Evolutionary conservation across 2,888 invertebrate genomes (phyloP), one percentile per base, ranked within the genome.

Genomic region (Ectemnius cavifrons): DNA sequence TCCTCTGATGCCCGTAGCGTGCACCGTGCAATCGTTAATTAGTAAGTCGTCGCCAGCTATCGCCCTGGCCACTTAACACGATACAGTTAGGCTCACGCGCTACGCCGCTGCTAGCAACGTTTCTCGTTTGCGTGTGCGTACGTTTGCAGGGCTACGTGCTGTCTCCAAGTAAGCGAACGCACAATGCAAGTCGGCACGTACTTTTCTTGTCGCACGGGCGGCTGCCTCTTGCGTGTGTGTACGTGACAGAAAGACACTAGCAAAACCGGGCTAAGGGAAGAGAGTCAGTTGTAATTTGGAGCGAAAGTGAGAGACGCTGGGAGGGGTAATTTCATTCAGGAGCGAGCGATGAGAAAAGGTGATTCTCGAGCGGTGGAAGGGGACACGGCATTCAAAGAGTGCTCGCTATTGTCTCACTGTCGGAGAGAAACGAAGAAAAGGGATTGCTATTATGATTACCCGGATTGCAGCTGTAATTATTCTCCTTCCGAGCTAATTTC

Each of bases 41-140:
- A 85, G 79, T 83, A 80, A 87, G 87, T 87, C 82, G 85, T 73
- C 68, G 77, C 61, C 71, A 73, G 81, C 80, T 80, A 83, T 84
- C 82, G 79, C 73, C 64, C 65, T 37, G 37, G 72, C 73, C 74
- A 67, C 77, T 77, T 66, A 16, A 27, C 47, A 37, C 60, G 65
- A 56, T 37, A 56, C 37, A 37, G 37, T 37, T 37, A 37, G 37
- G 8, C 52, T 52, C 52, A 16, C 52, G 16, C 52, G 13, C 16
- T 16, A 52, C 52, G 16, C 52, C 4, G 52, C 52, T 16, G 52
- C 52, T 16, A 14, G 14, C 4, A 4, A 52, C 5, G 16, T 45
- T 52, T 37, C 23, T n/a, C 2, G 16, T 6, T 37, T 2, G 3
- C 20, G 56, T 28, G 45, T 6, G 45, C 45, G 45, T 49, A 56